Percentiles rank a stretch among this genome's conserved stretches.
Conservation (phyloP, 1,140 invertebrate species). For the Drosophila micromelanica region DNA sequence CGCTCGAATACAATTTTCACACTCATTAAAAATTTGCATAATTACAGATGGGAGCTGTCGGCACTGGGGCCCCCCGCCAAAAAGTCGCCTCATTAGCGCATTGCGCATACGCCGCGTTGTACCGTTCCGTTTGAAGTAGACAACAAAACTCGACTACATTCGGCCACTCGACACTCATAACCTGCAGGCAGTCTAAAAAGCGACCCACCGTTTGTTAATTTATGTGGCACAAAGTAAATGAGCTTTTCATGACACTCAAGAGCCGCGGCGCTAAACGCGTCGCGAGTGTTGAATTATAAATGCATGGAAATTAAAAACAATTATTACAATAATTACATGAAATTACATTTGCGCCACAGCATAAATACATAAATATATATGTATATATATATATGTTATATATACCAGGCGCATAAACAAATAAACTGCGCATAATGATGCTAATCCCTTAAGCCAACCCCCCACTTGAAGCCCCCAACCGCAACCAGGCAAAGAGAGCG, state of each 20-base stretch:
- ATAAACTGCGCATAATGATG: slow-evolving; percentile 78
- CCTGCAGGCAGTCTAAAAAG: slow-evolving; percentile 34
- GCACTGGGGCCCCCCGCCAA: background rate
- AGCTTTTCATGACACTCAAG: slow-evolving; percentile 67
- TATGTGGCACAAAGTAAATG: slow-evolving; percentile 64
- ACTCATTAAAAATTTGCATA: slow-evolving; percentile 83
- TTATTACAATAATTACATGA: slow-evolving; percentile 45
- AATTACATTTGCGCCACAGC: slow-evolving; percentile 49
- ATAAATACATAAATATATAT: slow-evolving; percentile 12
- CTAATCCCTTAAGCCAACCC: slow-evolving; percentile 75
- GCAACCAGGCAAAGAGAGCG: background rate
- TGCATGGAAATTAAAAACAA: slow-evolving; percentile 80
- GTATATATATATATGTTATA: slow-evolving; percentile 9
- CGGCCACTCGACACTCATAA: slow-evolving; percentile 43
- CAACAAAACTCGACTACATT: slow-evolving; percentile 16
- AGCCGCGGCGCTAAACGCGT: slow-evolving; percentile 28
- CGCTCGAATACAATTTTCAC: slow-evolving; percentile 60
- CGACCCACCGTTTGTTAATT: slow-evolving; percentile 46
- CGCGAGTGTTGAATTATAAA: slow-evolving; percentile 72
- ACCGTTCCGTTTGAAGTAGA: slow-evolving; percentile 55
- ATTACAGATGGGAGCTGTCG: slow-evolving; percentile 52
- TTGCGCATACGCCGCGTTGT: slow-evolving; percentile 41
- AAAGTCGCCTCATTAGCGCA: slow-evolving; percentile 51
- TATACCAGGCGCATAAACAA: slow-evolving; percentile 35
- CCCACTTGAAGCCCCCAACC: background rate